Conservation (phyloP, 2,113 vertebrate genomes). For the Chunga burmeisteri region DNA sequence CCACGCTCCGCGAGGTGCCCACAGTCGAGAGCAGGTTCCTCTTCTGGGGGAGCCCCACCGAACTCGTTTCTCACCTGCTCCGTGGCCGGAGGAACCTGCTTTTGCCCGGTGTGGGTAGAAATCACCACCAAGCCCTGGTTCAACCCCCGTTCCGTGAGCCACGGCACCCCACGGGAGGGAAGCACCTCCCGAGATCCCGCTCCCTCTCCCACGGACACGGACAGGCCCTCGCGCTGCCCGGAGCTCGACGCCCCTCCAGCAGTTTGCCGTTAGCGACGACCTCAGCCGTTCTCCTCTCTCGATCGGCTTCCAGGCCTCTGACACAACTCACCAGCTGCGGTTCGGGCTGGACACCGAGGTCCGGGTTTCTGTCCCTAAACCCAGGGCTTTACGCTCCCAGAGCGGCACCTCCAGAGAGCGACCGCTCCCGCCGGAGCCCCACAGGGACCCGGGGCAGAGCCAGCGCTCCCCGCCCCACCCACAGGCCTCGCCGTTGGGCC, state of each 20-base stretch:
- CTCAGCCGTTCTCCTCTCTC: background rate
- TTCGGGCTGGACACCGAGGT: background rate
- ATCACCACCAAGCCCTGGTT: background rate
- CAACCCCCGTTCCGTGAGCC: rapidly evolving
- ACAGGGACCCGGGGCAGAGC: background rate
- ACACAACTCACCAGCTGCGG: background rate
- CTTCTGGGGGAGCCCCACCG: background rate
- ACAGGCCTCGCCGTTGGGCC: too few species aligned
- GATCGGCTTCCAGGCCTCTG: rapidly evolving
- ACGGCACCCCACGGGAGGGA: background rate
- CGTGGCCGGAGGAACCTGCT: background rate
- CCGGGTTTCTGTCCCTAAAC: rapidly evolving
- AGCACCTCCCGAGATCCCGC: background rate
- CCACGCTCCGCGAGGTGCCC: rapidly evolving
- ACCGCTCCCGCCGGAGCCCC: background rate
- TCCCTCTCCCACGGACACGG: too few species aligned
- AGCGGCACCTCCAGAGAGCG: background rate
- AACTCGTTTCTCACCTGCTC: background rate
- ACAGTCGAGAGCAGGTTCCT: background rate
- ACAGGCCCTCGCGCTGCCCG: too few species aligned
- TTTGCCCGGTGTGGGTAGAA: rapidly evolving
- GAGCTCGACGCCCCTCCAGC: background rate
- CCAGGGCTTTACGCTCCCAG: rapidly evolving
- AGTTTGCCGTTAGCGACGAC: too few species aligned
- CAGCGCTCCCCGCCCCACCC: background rate